Evolutionary conservation across 2,888 invertebrate genomes (phyloP), one percentile per base, ranked within the genome.

Genomic region (Cerastoderma edule): DNA sequence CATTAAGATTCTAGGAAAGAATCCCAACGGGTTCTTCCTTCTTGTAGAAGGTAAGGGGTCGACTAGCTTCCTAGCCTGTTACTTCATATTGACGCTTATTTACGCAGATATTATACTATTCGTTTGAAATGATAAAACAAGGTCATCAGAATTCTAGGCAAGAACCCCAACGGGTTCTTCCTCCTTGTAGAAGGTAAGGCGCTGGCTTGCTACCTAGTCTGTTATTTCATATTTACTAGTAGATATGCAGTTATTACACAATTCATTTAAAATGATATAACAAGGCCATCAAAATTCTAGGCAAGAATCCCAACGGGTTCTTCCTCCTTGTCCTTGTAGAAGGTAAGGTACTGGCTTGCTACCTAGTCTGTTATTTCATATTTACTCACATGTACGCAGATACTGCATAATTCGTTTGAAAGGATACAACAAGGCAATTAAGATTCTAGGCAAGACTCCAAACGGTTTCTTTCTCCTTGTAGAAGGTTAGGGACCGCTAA

Each of bases 381-480:
- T n/a, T n/a, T n/a, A n/a, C n/a, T n/a, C n/a, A n/a, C n/a, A n/a
- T n/a, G n/a, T n/a, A n/a, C n/a, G n/a, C n/a, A n/a, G n/a, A n/a
- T n/a, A n/a, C n/a, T n/a, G n/a, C n/a, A n/a, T n/a, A n/a, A n/a
- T n/a, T n/a, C n/a, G n/a, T n/a, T n/a, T n/a, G n/a, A n/a, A n/a
- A n/a, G n/a, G n/a, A n/a, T n/a, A n/a, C n/a, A n/a, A n/a, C n/a
- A 95, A 94, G 64, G 97, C 97, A 0, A 95, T 97, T 68, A 94
- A 95, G 84, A 93, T 96, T 19, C 92, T 97, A 63, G 94, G 94
- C 0, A 94, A 94, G 78, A 94, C 95, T 82, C 91, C 93, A 2
- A 95, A 95, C 0, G 96, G 97, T 70, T 97, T 95, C 91, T 96
- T 96, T 86, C 93, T 97, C 1, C 95, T 96, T 85, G 95, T 96